Percentiles rank a stretch among this genome's conserved stretches.
These are phyloP conservation scores for Otolemur crassicaudatus DNA, from an alignment of 2,797 vertebrate species.

Conservation along the genomic window DNA sequence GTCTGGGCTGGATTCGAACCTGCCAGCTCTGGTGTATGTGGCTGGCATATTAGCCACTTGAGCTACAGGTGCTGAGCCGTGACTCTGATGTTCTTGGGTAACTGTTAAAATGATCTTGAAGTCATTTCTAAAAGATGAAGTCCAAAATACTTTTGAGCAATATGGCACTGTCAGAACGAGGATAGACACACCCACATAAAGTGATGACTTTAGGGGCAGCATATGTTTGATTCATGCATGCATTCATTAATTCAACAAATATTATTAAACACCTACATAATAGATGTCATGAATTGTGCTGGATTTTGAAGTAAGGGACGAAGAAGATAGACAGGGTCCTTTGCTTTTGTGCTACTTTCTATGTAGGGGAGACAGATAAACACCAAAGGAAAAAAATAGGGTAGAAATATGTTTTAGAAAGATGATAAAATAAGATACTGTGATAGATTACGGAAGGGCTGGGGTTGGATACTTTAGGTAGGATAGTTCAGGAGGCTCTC, in stretches of 20 bases:
- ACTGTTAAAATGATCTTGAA: conserved; percentile 18
- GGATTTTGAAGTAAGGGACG: neutral
- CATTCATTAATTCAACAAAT: neutral
- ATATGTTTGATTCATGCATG: neutral
- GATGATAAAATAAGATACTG: neutral
- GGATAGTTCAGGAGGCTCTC: neutral
- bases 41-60: too few species aligned
- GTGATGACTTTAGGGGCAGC: neutral
- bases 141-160: neutral
- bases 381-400: neutral
- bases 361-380: neutral
- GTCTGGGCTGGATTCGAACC: too few species aligned
- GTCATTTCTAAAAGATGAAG: neutral
- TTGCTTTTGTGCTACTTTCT: conserved; percentile 34
- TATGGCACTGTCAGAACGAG: neutral
- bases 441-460: neutral
- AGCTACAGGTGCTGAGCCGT: too few species aligned
- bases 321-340: neutral
- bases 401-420: neutral
- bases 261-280: neutral
- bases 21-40: too few species aligned
- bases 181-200: neutral
- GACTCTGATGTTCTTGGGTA: neutral
- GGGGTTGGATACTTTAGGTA: neutral
- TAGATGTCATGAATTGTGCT: neutral